Conservation (phyloP, 2,797 vertebrate genomes). For the Basileuterus tristriatus region DNA sequence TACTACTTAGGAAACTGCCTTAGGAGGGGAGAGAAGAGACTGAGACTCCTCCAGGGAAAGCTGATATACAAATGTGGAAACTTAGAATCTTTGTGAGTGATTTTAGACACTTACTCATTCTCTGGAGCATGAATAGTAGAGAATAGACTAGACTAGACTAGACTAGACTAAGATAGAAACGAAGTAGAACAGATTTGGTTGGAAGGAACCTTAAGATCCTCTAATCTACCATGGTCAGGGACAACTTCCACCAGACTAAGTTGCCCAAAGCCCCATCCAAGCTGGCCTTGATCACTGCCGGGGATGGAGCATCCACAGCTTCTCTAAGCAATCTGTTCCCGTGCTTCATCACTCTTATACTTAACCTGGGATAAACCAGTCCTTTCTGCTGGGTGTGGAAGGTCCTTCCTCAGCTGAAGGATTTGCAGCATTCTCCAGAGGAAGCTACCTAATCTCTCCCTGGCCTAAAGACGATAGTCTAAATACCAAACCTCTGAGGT, state of each 20-base stretch:
- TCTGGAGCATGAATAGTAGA: not conserved
- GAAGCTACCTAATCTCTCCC: not conserved
- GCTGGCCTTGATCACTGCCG: not conserved
- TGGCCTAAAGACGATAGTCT: not conserved
- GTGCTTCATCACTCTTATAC: not conserved
- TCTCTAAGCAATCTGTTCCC: not conserved
- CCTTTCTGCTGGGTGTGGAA: not conserved
- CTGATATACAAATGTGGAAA: not conserved
- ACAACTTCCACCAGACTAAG: not conserved
- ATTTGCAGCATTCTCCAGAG: not conserved
- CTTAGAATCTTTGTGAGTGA: not conserved
- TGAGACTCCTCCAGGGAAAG: not conserved
- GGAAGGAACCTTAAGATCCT: not conserved
- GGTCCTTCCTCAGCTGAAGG: not conserved
- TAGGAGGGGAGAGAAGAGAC: not conserved
- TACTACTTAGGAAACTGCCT: not conserved
- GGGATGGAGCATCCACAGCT: not conserved
- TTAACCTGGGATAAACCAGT: not conserved
- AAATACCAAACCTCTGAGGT: not conserved
- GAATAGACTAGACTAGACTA: not conserved
- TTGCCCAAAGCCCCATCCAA: not conserved
- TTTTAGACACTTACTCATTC: not conserved
- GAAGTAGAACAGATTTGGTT: not conserved
- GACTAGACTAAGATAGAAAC: not conserved
- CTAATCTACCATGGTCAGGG: not conserved